Evolutionary conservation across 2,797 vertebrate genomes (phyloP), one percentile per base, ranked within the genome.

Genomic region (Protonibea diacanthus): DNA sequence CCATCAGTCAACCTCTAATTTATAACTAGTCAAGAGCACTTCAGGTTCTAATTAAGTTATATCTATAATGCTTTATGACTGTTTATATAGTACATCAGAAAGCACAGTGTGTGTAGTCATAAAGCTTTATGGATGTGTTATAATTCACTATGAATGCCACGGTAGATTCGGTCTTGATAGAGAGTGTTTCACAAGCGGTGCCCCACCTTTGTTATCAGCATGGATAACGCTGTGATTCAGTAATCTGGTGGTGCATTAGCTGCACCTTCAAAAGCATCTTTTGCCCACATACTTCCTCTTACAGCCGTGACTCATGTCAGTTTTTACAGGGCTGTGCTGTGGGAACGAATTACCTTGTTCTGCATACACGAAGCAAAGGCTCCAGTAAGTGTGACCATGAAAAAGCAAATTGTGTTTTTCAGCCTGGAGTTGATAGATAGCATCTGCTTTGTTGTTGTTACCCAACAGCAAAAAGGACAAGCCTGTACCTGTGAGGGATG

Each of bases 381-480:
- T 81, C 56, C 76, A 74, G 63, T 71, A 81, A 87, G 81, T 81
- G 79, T 86, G 73, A 85, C 86, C 74, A 64, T 76, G 67, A 78
- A 74, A 73, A 71, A 82, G 70, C 66, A 81, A 80, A 79, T 67
- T 3, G 82, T 82, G 71, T 76, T 79, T 78, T 53, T 59, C 64
- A 73, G 75, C 78, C 68, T 60, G 44, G 48, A 71, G 76, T 58
- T 84, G 71, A 85, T 61, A 86, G 86, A 93, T 91, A 89, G 69
- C 83, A 93, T 91, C 90, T 89, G 79, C 71, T 82, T 82, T 88
- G 79, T 77, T 84, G 79, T 65, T 84, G 74, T 92, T 86, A 65
- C 69, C 81, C 72, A 85, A 76, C 82, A 80, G 86, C 64, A 57
- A 74, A 81, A 74, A 86, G 79, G 83, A 90, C 86, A 83, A 84